phyloP scores from a whole-genome alignment of 2,113 vertebrate species.

The Gymnogyps californianus region DNA sequence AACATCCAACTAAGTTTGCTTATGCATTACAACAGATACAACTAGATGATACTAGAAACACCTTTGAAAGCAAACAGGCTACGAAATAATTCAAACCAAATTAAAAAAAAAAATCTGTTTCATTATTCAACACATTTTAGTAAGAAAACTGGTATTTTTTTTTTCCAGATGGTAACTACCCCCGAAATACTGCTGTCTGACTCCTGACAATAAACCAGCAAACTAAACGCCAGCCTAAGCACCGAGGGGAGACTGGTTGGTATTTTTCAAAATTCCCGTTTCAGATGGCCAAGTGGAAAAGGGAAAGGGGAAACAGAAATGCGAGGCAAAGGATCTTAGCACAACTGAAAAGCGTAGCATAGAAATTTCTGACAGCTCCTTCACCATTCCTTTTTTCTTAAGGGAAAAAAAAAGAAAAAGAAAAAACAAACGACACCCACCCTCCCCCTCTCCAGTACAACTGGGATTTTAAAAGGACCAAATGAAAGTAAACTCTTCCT shows the following conservation, averaged over 20 bases:
- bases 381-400: background rate
- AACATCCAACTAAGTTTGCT: background rate
- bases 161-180: background rate
- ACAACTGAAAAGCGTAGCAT: rapidly evolving
- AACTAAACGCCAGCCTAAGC: background rate
- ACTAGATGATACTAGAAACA: background rate
- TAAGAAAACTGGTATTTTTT: background rate
- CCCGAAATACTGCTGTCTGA: background rate
- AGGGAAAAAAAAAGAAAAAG: too few relatives aligned
- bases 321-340: background rate
- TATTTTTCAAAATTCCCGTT: background rate
- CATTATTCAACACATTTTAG: background rate
- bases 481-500: background rate
- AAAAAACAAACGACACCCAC: rapidly evolving
- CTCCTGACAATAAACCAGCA: background rate
- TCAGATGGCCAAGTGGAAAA: background rate
- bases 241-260: rapidly evolving
- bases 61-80: background rate
- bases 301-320: background rate
- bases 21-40: rapidly evolving
- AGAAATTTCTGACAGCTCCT: background rate
- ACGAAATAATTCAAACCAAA: background rate
- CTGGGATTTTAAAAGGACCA: background rate
- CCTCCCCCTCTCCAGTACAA: background rate
- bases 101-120: background rate